phyloP scores from a whole-genome alignment of 2,797 vertebrate species.

The Bufotes viridis region DNA sequence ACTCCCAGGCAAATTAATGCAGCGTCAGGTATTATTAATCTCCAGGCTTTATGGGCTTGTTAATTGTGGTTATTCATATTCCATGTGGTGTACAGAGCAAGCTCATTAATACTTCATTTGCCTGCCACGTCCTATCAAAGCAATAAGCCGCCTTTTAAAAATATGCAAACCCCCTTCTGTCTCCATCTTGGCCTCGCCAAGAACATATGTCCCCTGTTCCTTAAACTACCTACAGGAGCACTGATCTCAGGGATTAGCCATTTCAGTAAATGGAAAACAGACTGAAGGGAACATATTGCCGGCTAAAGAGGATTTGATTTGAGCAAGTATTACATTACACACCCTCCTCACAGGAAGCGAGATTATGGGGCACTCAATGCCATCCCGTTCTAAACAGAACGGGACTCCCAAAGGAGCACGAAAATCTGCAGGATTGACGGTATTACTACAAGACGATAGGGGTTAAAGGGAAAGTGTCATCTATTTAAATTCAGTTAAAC shows the following conservation, averaged over 20 bases:
- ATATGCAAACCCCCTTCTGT: constrained; percentile 68
- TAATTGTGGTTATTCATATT: constrained; percentile 56
- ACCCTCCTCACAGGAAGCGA: constrained; percentile 27
- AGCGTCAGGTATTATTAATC: constrained; percentile 38
- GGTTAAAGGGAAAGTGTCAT: not conserved
- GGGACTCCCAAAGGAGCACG: not conserved
- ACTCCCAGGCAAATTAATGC: constrained; percentile 22
- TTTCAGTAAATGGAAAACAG: constrained; percentile 64
- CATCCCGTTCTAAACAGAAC: not conserved
- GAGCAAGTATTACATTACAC: constrained; percentile 52
- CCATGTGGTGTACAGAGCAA: constrained; percentile 15
- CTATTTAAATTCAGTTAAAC: too few relatives aligned
- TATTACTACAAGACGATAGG: not conserved
- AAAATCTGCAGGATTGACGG: not conserved
- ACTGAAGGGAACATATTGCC: constrained; percentile 47
- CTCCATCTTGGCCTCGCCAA: constrained; percentile 64
- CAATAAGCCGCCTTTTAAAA: constrained; percentile 63
- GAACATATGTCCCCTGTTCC: constrained; percentile 63
- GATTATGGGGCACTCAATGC: not conserved
- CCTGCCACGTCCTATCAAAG: constrained; percentile 43
- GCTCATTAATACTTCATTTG: constrained; percentile 26
- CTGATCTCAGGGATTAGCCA: constrained; percentile 57
- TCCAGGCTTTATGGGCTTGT: constrained; percentile 43
- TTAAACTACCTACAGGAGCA: constrained; percentile 56
- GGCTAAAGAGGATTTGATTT: constrained; percentile 64